A percentile compares a stretch with the other conserved stretches of the same genome.
Evolutionary conservation across 2,888 invertebrate species (phyloP).

Genomic region (Encarsia formosa): DNA sequence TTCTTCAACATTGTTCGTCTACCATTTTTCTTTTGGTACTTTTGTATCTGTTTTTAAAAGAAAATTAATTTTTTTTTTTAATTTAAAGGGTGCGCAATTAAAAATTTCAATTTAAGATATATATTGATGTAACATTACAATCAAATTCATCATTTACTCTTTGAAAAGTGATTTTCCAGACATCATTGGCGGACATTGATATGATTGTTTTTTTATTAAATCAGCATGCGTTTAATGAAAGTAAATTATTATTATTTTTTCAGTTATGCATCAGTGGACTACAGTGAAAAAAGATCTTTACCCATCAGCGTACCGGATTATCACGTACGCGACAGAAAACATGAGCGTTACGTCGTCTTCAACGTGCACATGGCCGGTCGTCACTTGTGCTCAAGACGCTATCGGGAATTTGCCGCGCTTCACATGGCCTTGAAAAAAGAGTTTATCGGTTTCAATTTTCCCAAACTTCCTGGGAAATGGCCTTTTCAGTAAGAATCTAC

Average conservation of each 20-base stretch:
- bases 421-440: constrained; percentile 87
- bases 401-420: constrained; percentile 90
- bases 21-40: too few species aligned
- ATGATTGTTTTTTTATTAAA: too few species aligned
- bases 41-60: too few species aligned
- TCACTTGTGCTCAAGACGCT: constrained; percentile 92
- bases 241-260: neutral
- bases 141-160: too few species aligned
- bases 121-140: neutral
- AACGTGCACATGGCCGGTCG: constrained; percentile 99
- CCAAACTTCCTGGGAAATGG: constrained; percentile 98
- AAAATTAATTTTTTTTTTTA: too few species aligned
- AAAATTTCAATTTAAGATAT: neutral
- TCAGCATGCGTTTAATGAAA: neutral
- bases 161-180: too few species aligned
- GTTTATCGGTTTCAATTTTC: constrained; percentile 93
- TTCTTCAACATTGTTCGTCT: too few species aligned
- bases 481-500: constrained; percentile 83
- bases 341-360: constrained; percentile 89
- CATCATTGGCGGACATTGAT: too few species aligned
- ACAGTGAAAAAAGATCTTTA: constrained; percentile 88
- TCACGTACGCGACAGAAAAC: constrained; percentile 79
- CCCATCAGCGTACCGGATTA: constrained; percentile 94
- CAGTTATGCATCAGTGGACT: constrained; percentile 81
- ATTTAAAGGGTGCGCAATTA: too few species aligned